phyloP scores from a whole-genome alignment of 1,140 invertebrate genomes.

The Drosophila repleta region DNA sequence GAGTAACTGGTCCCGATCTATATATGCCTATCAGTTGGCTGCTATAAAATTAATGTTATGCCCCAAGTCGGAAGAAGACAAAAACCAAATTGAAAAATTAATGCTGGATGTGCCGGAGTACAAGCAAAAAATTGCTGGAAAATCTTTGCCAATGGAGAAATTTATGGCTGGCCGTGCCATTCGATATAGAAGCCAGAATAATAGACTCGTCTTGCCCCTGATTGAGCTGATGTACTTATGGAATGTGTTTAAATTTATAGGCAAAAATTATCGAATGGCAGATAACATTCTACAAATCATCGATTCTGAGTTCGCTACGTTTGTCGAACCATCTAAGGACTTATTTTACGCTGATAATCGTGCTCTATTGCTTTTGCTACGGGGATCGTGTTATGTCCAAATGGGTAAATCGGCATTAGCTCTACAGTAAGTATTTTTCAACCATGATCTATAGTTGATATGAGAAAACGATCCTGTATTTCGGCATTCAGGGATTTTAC shows the following conservation, averaged over 20 bases:
- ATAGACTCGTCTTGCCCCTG: slow-evolving; percentile 90
- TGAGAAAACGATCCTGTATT: too few species aligned
- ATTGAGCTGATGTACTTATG: slow-evolving; percentile 96
- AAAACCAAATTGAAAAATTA: slow-evolving; percentile 80
- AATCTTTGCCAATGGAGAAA: slow-evolving; percentile 98
- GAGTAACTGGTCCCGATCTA: slow-evolving; percentile 95
- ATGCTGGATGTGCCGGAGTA: slow-evolving; percentile 90
- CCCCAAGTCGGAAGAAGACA: slow-evolving; percentile 80
- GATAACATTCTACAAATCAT: slow-evolving; percentile 90
- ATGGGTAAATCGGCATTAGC: slow-evolving; percentile 90
- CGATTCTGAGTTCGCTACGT: slow-evolving; percentile 86
- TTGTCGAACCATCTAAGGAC: slow-evolving; percentile 23
- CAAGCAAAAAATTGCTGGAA: slow-evolving; percentile 96
- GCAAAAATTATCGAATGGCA: slow-evolving; percentile 88
- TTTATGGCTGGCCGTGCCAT: slow-evolving; percentile 94
- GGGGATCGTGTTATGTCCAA: slow-evolving; percentile 92
- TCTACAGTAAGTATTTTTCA: slow-evolving; percentile 85
- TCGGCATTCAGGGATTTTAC: slow-evolving; percentile 86
- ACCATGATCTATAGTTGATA: too few species aligned
- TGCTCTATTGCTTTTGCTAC: slow-evolving; percentile 90
- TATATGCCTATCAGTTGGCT: slow-evolving; percentile 95
- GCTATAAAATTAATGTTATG: slow-evolving; percentile 88
- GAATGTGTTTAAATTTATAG: slow-evolving; percentile 95
- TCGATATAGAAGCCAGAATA: slow-evolving; percentile 90
- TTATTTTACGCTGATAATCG: slow-evolving; percentile 91